Conservation (phyloP, 1,140 invertebrate species). For the Drosophila parabipectinata region DNA sequence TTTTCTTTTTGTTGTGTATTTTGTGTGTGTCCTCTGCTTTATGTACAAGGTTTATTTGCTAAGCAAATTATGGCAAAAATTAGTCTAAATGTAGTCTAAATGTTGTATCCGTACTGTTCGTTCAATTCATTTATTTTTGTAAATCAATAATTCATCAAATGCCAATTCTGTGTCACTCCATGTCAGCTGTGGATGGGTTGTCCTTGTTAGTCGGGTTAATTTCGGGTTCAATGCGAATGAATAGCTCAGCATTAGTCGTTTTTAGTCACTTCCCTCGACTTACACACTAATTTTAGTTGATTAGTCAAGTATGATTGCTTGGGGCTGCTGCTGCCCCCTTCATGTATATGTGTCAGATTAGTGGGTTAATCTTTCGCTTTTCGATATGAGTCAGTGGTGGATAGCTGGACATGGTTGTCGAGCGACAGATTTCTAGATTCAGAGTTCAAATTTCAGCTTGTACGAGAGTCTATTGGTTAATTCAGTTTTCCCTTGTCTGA, state of each 20-base stretch:
- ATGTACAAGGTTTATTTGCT: constrained; percentile 70
- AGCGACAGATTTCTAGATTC: constrained; percentile 3
- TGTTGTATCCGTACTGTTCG: neutral
- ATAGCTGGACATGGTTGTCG: constrained; percentile 25
- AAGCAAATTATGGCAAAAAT: constrained; percentile 82
- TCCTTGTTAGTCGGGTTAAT: constrained; percentile 53
- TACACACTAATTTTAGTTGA: constrained; percentile 65
- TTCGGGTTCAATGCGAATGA: constrained; percentile 24
- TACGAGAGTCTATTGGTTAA: constrained; percentile 38
- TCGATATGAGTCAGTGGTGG: constrained; percentile 22
- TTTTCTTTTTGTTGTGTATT: constrained; percentile 13
- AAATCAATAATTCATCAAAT: constrained; percentile 31
- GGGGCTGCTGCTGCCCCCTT: constrained; percentile 13
- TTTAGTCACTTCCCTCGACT: constrained; percentile 66
- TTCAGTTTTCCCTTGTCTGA: constrained; percentile 50
- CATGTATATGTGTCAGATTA: constrained; percentile 14
- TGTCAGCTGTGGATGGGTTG: constrained; percentile 43
- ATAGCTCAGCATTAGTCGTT: constrained; percentile 42
- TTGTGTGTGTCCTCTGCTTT: constrained; percentile 18
- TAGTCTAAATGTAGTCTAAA: constrained; percentile 51
- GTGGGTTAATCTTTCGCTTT: constrained; percentile 48
- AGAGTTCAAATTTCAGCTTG: constrained; percentile 12
- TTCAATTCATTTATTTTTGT: constrained; percentile 34
- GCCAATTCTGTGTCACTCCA: constrained; percentile 50
- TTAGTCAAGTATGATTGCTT: constrained; percentile 67